phyloP scores from a whole-genome alignment of 2,797 vertebrate species.

The Mustela erminea region DNA sequence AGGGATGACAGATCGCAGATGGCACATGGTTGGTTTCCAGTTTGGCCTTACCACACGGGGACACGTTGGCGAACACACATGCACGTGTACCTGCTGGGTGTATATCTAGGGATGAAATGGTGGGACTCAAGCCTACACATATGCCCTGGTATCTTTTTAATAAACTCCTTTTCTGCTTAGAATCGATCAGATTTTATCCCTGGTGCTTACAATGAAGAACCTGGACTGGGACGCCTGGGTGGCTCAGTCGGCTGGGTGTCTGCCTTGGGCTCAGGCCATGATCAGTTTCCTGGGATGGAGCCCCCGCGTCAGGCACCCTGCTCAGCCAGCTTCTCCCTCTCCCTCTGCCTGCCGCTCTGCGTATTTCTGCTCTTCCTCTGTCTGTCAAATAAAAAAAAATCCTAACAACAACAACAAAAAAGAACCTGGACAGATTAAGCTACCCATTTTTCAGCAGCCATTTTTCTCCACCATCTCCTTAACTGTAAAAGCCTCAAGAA shows the following conservation, averaged over 20 bases:
- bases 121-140: not conserved
- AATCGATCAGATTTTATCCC: slow-evolving; percentile 27
- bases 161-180: slow-evolving; percentile 55
- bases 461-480: slow-evolving; percentile 44
- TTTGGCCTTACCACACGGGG: slow-evolving; percentile 12
- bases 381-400: no score
- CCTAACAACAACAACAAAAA: not conserved
- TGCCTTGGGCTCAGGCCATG: no score
- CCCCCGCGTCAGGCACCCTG: no score
- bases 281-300: no score
- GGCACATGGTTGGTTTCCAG: not conserved
- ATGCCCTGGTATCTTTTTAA: not conserved
- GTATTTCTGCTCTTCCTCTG: no score
- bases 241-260: no score
- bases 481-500: not conserved
- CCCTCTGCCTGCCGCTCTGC: no score
- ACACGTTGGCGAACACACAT: not conserved
- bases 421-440: slow-evolving; percentile 6
- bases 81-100: not conserved
- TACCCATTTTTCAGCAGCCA: slow-evolving; percentile 21
- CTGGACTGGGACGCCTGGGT: not conserved
- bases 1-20: not conserved
- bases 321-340: no score
- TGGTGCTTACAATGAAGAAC: slow-evolving; percentile 47
- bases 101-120: not conserved